Base-by-base conservation (phyloP, 2,113 vertebrate species). In the Cairina moschata region DNA sequence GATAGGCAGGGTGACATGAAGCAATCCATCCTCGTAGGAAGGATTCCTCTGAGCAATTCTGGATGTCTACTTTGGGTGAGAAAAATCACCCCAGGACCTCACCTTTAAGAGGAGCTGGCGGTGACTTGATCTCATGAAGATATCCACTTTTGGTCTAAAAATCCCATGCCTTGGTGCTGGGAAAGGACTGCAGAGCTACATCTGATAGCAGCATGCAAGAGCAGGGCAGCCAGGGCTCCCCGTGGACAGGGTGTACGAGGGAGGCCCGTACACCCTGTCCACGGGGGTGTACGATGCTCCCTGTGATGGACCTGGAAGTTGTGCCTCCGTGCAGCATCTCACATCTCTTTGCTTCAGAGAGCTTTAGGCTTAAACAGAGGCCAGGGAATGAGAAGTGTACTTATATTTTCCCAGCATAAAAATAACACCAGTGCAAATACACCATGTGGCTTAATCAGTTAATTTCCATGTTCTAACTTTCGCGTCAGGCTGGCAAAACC, bases 21-120 rank as follows among this genome's bases (percentile, higher is more conserved):
- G 9, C 46, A 83, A 62, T 13, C 26, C 55, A 6, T 91, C 6
- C 31, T 62, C 55, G 36, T 6, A 31, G 42, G 6, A 44, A 59
- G 13, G 21, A 11, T 16, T 85, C 60, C 40, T 82, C 36, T 77
- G 13, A 58, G 69, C 73, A 81, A 1, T 74, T 71, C 52, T 77
- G 62, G 21, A 28, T 0, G 0, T 42, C 36, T 82, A 0, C 8
- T 79, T 56, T 34, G 31, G 9, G 23, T 66, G 67, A 78, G 42
- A 75, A 76, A 29, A 71, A 71, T 63, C 31, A 16, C 32, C 58
- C 14, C 23, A 59, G 40, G 8, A 77, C 21, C 42, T 78, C 25
- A 4, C 2, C 7, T 83, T 81, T n/a, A 58, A 59, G 14, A 2
- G 3, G 17, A 40, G 17, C 8, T 50, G 12, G 5, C 21, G 3